These are phyloP conservation scores for Trachythela sp. DNA, from an alignment of 64 coral and sea anemone species.

Conservation along the genomic window DNA sequence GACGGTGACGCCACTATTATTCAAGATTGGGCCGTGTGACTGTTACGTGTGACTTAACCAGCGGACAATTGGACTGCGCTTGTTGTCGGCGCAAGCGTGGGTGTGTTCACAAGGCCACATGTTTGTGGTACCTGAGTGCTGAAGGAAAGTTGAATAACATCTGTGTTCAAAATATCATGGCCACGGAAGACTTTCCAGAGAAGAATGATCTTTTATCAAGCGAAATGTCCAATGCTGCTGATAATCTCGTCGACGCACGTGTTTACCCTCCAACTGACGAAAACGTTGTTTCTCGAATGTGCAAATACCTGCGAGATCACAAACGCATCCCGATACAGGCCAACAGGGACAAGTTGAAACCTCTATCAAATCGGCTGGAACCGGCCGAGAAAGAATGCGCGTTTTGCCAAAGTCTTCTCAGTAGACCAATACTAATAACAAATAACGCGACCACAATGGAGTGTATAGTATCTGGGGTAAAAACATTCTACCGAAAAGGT, in stretches of 20 bases:
- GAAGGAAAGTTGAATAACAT: background rate
- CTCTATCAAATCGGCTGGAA: background rate
- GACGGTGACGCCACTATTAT: conserved; percentile 48
- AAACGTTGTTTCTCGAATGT: background rate
- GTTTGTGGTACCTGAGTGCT: conserved; percentile 46
- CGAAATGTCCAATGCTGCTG: background rate
- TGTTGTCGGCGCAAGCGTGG: conserved; percentile 39
- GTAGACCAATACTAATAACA: background rate
- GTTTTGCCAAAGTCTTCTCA: background rate
- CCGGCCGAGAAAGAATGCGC: background rate
- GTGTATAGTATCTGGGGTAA: background rate
- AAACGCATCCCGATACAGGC: background rate
- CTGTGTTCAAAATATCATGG: too few relatives aligned
- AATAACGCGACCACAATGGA: conserved; percentile 9
- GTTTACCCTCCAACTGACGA: background rate
- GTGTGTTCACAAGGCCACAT: conserved; percentile 48
- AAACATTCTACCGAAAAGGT: background rate
- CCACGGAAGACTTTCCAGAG: background rate
- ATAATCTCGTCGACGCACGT: background rate
- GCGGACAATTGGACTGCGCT: conserved; percentile 46
- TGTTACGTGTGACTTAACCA: conserved; percentile 40
- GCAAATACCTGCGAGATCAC: background rate
- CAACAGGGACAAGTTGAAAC: background rate
- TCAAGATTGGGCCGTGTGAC: conserved; percentile 43
- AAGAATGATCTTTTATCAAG: background rate